These are phyloP conservation scores for Stomorhina lunata DNA, from an alignment of 2,888 invertebrate species.

Conservation along the genomic window DNA sequence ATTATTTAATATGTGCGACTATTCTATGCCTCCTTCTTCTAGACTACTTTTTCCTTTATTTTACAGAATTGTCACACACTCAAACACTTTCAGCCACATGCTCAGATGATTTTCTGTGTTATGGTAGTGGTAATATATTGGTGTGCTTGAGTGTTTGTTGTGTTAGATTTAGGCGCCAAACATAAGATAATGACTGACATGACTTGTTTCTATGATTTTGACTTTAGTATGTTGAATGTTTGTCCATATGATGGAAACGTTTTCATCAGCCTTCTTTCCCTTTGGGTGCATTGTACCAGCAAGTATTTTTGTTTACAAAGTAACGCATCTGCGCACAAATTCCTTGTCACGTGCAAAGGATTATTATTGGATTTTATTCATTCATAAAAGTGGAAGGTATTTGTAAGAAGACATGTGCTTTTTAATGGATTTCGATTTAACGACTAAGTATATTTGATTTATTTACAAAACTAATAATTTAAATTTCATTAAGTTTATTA, in stretches of 20 bases:
- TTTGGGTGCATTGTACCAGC: slow-evolving; percentile 58
- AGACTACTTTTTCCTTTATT: not conserved
- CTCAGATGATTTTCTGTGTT: not conserved
- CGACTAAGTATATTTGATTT: slow-evolving; percentile 7
- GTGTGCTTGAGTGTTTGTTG: not conserved
- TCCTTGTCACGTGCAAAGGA: not conserved
- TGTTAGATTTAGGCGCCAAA: slow-evolving; percentile 66
- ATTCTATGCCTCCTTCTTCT: slow-evolving; percentile 20
- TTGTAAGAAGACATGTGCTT: not conserved
- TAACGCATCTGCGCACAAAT: slow-evolving; percentile 49
- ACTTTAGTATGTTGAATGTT: not conserved
- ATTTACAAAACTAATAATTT: slow-evolving; percentile 10
- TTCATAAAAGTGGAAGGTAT: slow-evolving; percentile 55
- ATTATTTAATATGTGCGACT: slow-evolving; percentile 15
- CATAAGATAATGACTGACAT: slow-evolving; percentile 15
- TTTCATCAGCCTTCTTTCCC: not conserved
- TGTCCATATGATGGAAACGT: not conserved
- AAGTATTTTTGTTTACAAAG: slow-evolving; percentile 49
- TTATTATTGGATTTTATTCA: slow-evolving; percentile 54
- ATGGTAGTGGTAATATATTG: not conserved
- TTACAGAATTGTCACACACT: not conserved
- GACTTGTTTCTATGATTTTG: not conserved
- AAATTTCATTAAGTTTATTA: not conserved
- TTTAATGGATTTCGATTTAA: not conserved
- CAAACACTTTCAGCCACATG: not conserved